These are phyloP conservation scores for Aromia moschata DNA, from an alignment of 2,888 invertebrate species.

Conservation along the genomic window DNA sequence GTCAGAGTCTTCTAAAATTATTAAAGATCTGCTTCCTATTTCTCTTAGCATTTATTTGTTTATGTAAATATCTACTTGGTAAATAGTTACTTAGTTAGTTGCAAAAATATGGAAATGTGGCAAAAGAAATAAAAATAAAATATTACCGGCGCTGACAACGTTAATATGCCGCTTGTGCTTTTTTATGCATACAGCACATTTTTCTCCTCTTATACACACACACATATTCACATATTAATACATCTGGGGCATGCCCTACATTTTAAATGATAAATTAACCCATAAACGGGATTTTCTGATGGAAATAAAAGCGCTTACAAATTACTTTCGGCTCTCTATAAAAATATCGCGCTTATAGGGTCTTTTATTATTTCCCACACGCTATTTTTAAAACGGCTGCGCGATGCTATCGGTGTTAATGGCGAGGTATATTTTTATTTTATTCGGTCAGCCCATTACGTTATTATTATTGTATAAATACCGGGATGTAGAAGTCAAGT, in stretches of 20 bases:
- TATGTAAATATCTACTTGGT: too few relatives aligned
- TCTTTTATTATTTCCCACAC: slow-evolving; percentile 19
- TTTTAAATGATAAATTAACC: slow-evolving; percentile 19
- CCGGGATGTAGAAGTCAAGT: too few relatives aligned
- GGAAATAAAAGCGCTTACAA: slow-evolving; percentile 20
- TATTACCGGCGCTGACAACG: not conserved
- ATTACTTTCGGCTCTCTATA: slow-evolving; percentile 15
- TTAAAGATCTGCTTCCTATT: too few relatives aligned
- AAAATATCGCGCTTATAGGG: slow-evolving; percentile 20
- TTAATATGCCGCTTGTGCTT: not conserved
- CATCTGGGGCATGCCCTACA: slow-evolving; percentile 4
- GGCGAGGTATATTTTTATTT: slow-evolving; percentile 15
- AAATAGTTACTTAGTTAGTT: too few relatives aligned
- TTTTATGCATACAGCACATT: not conserved
- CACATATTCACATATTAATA: not conserved
- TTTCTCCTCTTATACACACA: not conserved
- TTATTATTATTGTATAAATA: slow-evolving; percentile 9
- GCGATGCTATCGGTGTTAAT: slow-evolving; percentile 16
- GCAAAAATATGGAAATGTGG: too few relatives aligned
- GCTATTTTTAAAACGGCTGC: slow-evolving; percentile 9
- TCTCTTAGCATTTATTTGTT: too few relatives aligned
- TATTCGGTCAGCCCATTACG: slow-evolving; percentile 10
- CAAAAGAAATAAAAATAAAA: not conserved
- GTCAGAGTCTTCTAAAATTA: too few relatives aligned
- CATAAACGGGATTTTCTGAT: slow-evolving; percentile 16